Evolutionary conservation across 1,140 invertebrate species (phyloP).

Genomic region (Dinoponera quadriceps): DNA sequence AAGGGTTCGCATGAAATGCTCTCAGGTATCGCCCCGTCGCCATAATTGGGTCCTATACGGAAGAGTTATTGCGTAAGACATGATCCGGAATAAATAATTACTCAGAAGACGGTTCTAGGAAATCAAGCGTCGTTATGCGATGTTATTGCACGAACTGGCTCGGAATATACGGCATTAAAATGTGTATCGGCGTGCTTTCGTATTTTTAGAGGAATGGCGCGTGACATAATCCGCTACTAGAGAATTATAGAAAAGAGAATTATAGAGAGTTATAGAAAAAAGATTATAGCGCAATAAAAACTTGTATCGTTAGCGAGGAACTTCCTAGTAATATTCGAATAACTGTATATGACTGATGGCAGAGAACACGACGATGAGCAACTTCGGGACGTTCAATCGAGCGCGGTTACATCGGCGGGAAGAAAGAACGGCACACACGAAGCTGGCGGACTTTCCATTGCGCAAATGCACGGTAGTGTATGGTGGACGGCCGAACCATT

Average conservation of each 20-base stretch:
- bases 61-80: background rate
- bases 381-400: slow-evolving; percentile 46
- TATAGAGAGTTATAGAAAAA: no score
- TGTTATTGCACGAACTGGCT: no score
- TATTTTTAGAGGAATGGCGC: no score
- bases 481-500: slow-evolving; percentile 27
- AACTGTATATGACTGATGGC: slow-evolving; percentile 4
- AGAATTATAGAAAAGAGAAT: no score
- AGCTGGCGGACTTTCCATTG: slow-evolving; percentile 59
- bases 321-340: slow-evolving; percentile 20
- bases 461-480: slow-evolving; percentile 26
- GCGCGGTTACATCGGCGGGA: slow-evolving; percentile 13
- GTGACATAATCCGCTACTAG: no score
- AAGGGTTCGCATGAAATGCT: background rate
- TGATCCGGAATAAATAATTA: background rate
- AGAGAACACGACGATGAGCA: background rate
- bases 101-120: no score
- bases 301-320: background rate
- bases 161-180: background rate
- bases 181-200: background rate
- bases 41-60: background rate
- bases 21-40: background rate
- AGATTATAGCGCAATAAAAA: background rate
- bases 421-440: slow-evolving; percentile 32
- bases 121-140: no score